phyloP scores from a whole-genome alignment of 2,113 vertebrate species.

The Sinocyclocheilus anophthalmus region DNA sequence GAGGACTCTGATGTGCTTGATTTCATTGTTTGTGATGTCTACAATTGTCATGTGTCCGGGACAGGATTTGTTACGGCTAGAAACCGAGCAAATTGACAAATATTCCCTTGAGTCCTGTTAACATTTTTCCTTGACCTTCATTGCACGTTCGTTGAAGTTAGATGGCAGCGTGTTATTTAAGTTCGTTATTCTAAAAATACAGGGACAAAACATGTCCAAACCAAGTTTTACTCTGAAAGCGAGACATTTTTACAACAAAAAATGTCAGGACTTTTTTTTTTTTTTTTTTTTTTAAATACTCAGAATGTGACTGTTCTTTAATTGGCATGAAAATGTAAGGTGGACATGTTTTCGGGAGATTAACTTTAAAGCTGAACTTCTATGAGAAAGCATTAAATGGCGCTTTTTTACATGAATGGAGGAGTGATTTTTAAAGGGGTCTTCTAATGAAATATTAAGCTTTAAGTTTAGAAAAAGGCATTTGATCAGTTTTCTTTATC shows the following conservation, averaged over 20 bases:
- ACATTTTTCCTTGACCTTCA: not conserved
- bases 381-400: not conserved
- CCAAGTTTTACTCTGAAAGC: too few relatives aligned
- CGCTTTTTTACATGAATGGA: not conserved
- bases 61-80: not conserved
- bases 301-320: not conserved
- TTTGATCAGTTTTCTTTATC: not conserved
- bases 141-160: not conserved
- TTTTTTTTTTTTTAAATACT: not conserved
- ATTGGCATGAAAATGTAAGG: not conserved
- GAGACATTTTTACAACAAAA: too few relatives aligned
- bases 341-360: not conserved
- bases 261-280: not conserved
- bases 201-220: not conserved
- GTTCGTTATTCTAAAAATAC: too few relatives aligned
- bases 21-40: conserved; percentile 3
- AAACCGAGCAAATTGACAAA: not conserved
- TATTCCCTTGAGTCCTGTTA: not conserved
- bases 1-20: not conserved
- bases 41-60: not conserved
- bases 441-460: not conserved
- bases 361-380: not conserved
- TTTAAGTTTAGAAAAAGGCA: not conserved
- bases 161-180: not conserved
- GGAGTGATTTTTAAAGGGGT: conserved; percentile 4